Percentiles rank a stretch among this genome's conserved stretches.
Evolutionary conservation across 2,113 vertebrate genomes (phyloP).

Genomic region (Gavialis gangeticus): DNA sequence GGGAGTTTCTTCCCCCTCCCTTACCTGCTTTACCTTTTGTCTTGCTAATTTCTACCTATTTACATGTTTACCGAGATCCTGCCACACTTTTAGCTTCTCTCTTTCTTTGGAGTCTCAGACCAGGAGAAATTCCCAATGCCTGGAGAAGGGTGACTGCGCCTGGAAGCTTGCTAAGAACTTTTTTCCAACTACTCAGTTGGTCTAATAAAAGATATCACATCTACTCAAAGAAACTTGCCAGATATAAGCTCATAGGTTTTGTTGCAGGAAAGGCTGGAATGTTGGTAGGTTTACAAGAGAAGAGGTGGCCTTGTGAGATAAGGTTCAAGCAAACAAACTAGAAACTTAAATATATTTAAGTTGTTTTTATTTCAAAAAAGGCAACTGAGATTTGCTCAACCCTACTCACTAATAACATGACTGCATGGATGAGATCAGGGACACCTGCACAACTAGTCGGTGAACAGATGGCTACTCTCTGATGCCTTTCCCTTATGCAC

Average conservation of each 20-base stretch:
- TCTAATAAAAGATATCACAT: no score
- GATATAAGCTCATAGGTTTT: no score
- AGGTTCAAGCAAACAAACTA: not conserved
- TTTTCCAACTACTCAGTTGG: no score
- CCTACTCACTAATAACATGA: not conserved
- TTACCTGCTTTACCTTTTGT: not conserved
- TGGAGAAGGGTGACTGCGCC: no score
- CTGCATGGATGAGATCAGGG: constrained; percentile 13
- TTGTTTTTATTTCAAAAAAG: not conserved
- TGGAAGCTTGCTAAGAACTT: no score
- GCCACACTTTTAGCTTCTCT: no score
- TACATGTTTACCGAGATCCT: no score
- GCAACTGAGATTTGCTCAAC: not conserved
- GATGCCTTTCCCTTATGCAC: not conserved
- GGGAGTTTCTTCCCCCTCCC: not conserved
- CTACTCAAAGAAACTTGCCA: no score
- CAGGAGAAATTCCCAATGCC: no score
- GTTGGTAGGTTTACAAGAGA: not conserved
- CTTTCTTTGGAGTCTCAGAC: no score
- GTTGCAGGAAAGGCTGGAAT: not conserved
- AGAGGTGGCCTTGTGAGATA: not conserved
- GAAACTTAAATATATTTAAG: not conserved
- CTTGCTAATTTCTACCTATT: not conserved
- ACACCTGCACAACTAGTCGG: constrained; percentile 8
- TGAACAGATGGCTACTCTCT: constrained; percentile 34